Evolutionary conservation across 2,888 invertebrate species (phyloP).

Genomic region (Stegana nigrithorax): DNA sequence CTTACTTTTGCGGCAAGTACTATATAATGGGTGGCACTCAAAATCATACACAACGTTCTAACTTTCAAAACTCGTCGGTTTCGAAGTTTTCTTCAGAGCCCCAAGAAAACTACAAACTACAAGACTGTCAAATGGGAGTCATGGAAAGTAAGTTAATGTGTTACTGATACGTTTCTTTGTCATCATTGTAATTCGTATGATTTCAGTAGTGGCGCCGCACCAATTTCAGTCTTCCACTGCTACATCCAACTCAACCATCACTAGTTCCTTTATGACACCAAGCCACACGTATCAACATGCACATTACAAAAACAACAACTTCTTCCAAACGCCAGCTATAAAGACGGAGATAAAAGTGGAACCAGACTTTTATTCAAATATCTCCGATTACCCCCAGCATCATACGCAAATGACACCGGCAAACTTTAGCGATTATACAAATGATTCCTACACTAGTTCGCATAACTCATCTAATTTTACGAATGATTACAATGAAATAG

Average conservation of each 20-base stretch:
- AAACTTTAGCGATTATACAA: slow-evolving; percentile 53
- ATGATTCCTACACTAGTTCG: slow-evolving; percentile 41
- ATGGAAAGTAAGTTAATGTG: slow-evolving; percentile 47
- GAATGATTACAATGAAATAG: slow-evolving; percentile 31
- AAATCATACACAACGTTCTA: slow-evolving; percentile 21
- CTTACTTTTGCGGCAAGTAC: slow-evolving; percentile 63
- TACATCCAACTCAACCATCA: slow-evolving; percentile 36
- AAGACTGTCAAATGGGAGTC: slow-evolving; percentile 55
- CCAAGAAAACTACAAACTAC: slow-evolving; percentile 48
- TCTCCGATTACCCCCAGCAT: slow-evolving; percentile 2
- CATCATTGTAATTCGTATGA: not conserved
- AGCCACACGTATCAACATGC: slow-evolving; percentile 5
- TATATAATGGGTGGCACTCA: slow-evolving; percentile 37
- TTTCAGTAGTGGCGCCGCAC: slow-evolving; percentile 42
- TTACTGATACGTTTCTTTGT: too few relatives aligned
- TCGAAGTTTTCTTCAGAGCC: not conserved
- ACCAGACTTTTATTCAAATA: slow-evolving; percentile 33
- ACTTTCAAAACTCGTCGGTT: not conserved
- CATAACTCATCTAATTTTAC: slow-evolving; percentile 24
- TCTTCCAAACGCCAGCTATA: slow-evolving; percentile 30
- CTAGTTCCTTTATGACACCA: slow-evolving; percentile 41
- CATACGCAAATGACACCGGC: slow-evolving; percentile 28
- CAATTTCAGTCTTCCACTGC: slow-evolving; percentile 12
- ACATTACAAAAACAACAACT: slow-evolving; percentile 13
- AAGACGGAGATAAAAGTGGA: slow-evolving; percentile 57